A percentile compares a stretch with the other conserved stretches of the same genome.
These are phyloP conservation scores for Crocallis elinguaria DNA, from an alignment of 2,888 invertebrate genomes.

Conservation along the genomic window DNA sequence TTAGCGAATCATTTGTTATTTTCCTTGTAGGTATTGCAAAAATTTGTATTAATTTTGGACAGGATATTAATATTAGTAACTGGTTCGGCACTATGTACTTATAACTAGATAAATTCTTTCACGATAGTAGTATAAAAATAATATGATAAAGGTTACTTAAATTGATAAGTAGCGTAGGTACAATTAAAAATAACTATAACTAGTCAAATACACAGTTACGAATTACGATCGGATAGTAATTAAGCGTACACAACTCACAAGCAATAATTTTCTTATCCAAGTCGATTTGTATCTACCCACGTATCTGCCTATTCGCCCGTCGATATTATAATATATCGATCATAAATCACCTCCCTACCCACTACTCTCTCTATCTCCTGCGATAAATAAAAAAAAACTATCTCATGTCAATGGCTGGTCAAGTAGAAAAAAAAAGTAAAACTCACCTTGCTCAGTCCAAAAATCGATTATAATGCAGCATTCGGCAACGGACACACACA, in stretches of 20 bases:
- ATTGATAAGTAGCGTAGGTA: too few species aligned
- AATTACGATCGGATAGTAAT: too few species aligned
- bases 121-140: too few species aligned
- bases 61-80: too few species aligned
- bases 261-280: slow-evolving; percentile 1
- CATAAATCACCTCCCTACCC: slow-evolving; percentile 19
- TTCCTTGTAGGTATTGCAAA: too few species aligned
- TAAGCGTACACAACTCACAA: not conserved
- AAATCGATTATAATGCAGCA: slow-evolving; percentile 67
- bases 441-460: slow-evolving; percentile 72
- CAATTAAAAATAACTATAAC: too few species aligned
- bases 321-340: slow-evolving; percentile 13
- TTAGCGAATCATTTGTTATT: too few species aligned
- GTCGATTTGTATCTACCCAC: slow-evolving; percentile 4
- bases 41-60: too few species aligned
- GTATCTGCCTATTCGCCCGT: not conserved
- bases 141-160: too few species aligned
- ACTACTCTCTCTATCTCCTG: slow-evolving; percentile 18
- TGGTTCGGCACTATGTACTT: too few species aligned
- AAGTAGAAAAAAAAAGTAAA: slow-evolving; percentile 30
- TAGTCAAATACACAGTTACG: too few species aligned
- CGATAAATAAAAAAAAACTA: slow-evolving; percentile 25
- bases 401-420: slow-evolving; percentile 58
- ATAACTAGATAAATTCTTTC: too few species aligned
- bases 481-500: slow-evolving; percentile 58